A percentile compares a stretch with the other conserved stretches of the same genome.
phyloP scores from a whole-genome alignment of 2,888 invertebrate species.

The Dendrolimus pini region DNA sequence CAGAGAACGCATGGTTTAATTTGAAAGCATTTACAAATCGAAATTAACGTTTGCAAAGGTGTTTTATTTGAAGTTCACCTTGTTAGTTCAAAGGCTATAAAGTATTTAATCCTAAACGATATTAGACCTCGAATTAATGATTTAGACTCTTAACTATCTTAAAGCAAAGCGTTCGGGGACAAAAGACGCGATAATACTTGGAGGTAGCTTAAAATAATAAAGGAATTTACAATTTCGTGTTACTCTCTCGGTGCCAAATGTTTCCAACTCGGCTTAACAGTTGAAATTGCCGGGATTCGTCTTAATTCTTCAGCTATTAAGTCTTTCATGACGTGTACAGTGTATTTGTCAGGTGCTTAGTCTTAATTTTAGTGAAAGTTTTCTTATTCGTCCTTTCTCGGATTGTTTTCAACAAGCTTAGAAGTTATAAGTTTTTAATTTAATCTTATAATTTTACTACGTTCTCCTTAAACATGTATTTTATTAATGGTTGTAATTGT shows the following conservation, averaged over 20 bases:
- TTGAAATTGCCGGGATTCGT: slow-evolving; percentile 38
- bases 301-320: slow-evolving; percentile 45
- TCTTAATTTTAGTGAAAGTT: slow-evolving; percentile 28
- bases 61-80: too few relatives aligned
- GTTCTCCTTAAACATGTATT: too few relatives aligned
- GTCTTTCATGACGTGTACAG: slow-evolving; percentile 24
- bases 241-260: slow-evolving; percentile 33
- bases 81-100: slow-evolving; percentile 6
- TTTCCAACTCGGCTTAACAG: slow-evolving; percentile 37
- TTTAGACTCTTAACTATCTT: slow-evolving; percentile 26
- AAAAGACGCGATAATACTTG: slow-evolving; percentile 26
- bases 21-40: too few relatives aligned
- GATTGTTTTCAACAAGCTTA: too few relatives aligned
- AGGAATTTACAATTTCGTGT: slow-evolving; percentile 33
- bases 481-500: too few relatives aligned
- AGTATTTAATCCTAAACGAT: slow-evolving; percentile 22
- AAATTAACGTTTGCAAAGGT: too few relatives aligned
- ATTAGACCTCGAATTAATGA: slow-evolving; percentile 29
- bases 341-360: slow-evolving; percentile 30
- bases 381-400: slow-evolving; percentile 6
- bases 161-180: slow-evolving; percentile 24
- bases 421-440: too few relatives aligned
- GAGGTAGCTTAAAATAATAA: slow-evolving; percentile 38
- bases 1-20: too few relatives aligned
- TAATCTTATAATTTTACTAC: too few relatives aligned